phyloP scores from a whole-genome alignment of 2,888 invertebrate genomes.

The Keiferia lycopersicella region DNA sequence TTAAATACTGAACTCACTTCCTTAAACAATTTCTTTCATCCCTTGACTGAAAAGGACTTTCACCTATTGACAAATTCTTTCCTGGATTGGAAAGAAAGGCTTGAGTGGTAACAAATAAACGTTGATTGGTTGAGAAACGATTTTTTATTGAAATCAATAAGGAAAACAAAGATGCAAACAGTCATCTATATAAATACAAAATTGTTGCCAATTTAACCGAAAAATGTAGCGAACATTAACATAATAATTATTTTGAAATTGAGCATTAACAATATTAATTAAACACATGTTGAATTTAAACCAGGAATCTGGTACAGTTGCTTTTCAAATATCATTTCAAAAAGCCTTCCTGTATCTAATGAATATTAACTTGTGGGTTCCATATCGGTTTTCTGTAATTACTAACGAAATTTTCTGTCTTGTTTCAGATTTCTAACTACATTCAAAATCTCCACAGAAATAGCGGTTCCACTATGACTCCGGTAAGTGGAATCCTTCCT shows the following conservation, averaged over 20 bases:
- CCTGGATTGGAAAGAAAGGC: conserved; percentile 37
- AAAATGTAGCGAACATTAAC: background rate
- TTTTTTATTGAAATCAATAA: conserved; percentile 25
- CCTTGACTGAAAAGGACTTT: background rate
- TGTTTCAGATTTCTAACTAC: conserved; percentile 42
- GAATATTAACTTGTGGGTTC: background rate
- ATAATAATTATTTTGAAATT: background rate
- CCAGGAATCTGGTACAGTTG: background rate
- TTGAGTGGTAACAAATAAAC: conserved; percentile 15
- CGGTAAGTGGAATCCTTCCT: conserved; percentile 36
- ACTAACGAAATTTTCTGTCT: conserved; percentile 30
- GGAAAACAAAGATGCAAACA: background rate
- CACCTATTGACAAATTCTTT: conserved; percentile 42
- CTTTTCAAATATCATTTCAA: conserved; percentile 6
- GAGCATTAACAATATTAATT: background rate
- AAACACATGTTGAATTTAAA: background rate
- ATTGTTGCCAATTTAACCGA: background rate
- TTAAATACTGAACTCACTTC: background rate
- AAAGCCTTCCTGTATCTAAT: background rate
- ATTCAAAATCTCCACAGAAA: conserved; percentile 28
- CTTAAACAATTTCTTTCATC: background rate
- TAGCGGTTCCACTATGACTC: conserved; percentile 37
- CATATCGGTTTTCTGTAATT: background rate
- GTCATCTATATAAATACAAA: background rate
- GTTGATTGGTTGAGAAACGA: background rate